A percentile compares a stretch with the other conserved stretches of the same genome.
phyloP scores from a whole-genome alignment of 2,113 vertebrate species.

The Phalacrocorax aristotelis region DNA sequence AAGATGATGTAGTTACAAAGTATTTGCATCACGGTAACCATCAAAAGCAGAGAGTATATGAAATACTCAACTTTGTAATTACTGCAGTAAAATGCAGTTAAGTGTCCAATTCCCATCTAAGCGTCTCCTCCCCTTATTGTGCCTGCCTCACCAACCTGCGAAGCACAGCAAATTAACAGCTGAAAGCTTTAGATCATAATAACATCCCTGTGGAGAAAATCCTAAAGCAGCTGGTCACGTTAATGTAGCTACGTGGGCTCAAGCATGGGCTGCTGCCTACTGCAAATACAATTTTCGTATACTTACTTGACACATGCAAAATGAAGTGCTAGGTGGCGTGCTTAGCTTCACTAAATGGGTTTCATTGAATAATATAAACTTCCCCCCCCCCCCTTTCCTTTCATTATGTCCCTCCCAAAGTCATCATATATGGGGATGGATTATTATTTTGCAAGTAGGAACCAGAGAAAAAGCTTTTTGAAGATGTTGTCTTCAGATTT shows the following conservation, averaged over 20 bases:
- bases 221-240: not conserved
- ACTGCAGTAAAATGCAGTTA: not conserved
- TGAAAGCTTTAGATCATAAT: not conserved
- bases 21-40: not conserved
- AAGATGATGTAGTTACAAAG: not conserved
- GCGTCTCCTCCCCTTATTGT: not conserved
- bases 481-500: not conserved
- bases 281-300: not conserved
- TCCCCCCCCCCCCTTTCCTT: not conserved
- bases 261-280: not conserved
- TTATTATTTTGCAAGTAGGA: constrained; percentile 1
- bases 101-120: not conserved
- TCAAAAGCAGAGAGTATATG: not conserved
- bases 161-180: not conserved
- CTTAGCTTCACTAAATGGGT: constrained; percentile 36
- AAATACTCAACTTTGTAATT: not conserved
- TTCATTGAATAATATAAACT: not conserved
- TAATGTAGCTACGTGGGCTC: not conserved
- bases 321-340: not conserved
- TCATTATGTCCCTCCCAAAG: constrained; percentile 1
- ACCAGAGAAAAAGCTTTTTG: not conserved
- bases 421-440: not conserved
- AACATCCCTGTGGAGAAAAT: not conserved
- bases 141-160: not conserved
- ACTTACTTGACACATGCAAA: not conserved